Conservation (phyloP, 2,888 invertebrate genomes). For the Leptothorax acervorum region DNA sequence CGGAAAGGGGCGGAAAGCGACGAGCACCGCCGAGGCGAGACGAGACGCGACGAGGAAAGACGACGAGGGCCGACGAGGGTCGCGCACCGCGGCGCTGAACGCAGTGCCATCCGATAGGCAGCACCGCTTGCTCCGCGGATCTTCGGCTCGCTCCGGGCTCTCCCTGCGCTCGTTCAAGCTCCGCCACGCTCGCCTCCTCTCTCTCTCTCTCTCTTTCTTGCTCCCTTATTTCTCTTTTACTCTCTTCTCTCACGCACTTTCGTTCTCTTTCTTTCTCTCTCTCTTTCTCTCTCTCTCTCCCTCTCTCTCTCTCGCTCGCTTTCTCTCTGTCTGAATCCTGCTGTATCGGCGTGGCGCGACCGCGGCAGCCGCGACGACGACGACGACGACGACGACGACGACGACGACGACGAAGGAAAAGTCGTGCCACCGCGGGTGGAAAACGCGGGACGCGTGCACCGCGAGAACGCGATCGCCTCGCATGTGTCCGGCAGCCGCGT, state of each 20-base stretch:
- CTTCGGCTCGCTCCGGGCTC: conserved; percentile 68
- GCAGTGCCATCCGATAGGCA: conserved; percentile 82
- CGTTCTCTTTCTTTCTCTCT: background rate
- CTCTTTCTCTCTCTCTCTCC: conserved; percentile 3
- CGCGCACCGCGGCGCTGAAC: conserved; percentile 80
- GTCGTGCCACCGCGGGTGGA: conserved; percentile 53
- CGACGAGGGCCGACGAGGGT: conserved; percentile 76
- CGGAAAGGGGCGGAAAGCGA: conserved; percentile 55
- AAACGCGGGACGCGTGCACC: conserved; percentile 41
- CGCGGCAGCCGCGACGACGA: conserved; percentile 54
- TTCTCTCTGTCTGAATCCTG: background rate
- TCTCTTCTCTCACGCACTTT: conserved; percentile 14
- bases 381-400: conserved; percentile 57
- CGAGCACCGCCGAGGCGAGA: conserved; percentile 1
- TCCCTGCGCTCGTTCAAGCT: conserved; percentile 66
- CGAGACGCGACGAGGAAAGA: conserved; percentile 76
- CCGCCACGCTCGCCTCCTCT: conserved; percentile 68
- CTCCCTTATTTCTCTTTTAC: conserved; percentile 18
- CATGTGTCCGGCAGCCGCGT: conserved; percentile 50
- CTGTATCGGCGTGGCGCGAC: conserved; percentile 61
- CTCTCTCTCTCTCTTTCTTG: conserved; percentile 14
- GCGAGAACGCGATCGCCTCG: conserved; percentile 30
- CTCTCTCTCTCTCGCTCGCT: background rate
- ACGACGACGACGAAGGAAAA: conserved; percentile 67
- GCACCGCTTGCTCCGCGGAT: conserved; percentile 81